Conservation (phyloP, 1,140 invertebrate species). For the Phymastichus coffea region DNA sequence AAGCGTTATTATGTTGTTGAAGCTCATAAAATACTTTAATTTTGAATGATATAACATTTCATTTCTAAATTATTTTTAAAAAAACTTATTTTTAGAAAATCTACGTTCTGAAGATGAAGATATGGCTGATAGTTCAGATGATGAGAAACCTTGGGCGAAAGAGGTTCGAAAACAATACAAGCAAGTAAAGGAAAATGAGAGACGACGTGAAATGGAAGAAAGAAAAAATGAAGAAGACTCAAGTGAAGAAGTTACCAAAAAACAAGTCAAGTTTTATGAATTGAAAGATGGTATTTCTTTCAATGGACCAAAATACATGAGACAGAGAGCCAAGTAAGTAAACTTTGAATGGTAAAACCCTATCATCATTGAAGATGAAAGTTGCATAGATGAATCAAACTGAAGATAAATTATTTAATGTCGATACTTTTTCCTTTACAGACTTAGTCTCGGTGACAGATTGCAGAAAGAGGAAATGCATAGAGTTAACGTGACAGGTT, state of each 20-base stretch:
- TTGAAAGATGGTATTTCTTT: slow-evolving; percentile 65
- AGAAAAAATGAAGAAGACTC: slow-evolving; percentile 50
- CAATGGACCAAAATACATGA: slow-evolving; percentile 54
- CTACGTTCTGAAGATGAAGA: slow-evolving; percentile 42
- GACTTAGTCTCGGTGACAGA: slow-evolving; percentile 70
- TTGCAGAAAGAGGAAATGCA: slow-evolving; percentile 60
- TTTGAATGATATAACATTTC: too few species aligned
- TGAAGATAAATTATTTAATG: slow-evolving; percentile 10
- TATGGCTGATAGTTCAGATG: slow-evolving; percentile 59
- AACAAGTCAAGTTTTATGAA: slow-evolving; percentile 65
- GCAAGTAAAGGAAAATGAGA: slow-evolving; percentile 55
- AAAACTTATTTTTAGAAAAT: slow-evolving; percentile 35
- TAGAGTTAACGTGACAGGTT: slow-evolving; percentile 60
- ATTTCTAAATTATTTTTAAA: slow-evolving; percentile 5
- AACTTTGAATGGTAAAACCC: slow-evolving; percentile 26
- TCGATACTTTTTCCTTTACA: slow-evolving; percentile 50
- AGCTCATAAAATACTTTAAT: too few species aligned
- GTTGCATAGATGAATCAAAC: not conserved
- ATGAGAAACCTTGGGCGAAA: slow-evolving; percentile 74
- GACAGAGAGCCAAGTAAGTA: slow-evolving; percentile 58
- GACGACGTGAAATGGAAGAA: slow-evolving; percentile 50
- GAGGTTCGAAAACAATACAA: slow-evolving; percentile 77
- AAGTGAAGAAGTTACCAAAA: slow-evolving; percentile 38
- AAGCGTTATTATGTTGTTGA: not conserved
- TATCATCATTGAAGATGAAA: slow-evolving; percentile 22